Base-by-base conservation (phyloP, 92 coral and sea anemone species). In the Porites cylindrica region DNA sequence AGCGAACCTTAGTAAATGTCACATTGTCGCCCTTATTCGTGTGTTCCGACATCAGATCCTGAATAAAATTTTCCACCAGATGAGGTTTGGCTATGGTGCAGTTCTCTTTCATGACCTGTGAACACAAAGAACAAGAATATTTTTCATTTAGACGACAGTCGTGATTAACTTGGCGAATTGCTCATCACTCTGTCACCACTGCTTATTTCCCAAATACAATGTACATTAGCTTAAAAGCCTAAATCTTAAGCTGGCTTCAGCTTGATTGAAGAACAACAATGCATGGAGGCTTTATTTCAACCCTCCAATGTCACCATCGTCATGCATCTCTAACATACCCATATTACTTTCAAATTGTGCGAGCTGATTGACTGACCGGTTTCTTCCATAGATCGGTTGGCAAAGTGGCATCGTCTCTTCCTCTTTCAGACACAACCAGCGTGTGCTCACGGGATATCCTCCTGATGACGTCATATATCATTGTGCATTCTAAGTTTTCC, bases 401-500 rank as follows among this genome's bases (percentile, higher is more conserved):
- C n/a, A 97, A 90, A 4, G 98, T 97, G 13, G 98, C 94, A 66
- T 97, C 99, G 77, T 97, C 99, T 4, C 99, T 96, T 29, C 99
- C 98, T 86, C 99, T 76, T 82, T 97, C 99, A 0, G 99, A 95
- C 79, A 97, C 93, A 38, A 97, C 98, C 58, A 97, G 91, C 10
- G 99, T 97, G 77, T 97, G 99, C 80, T 95, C 98, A 89, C 98
- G 96, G 82, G 99, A 97, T 82, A 97, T 95, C 81, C 95, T 92
- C 66, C 93, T 85, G 51, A 97, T 95, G 89, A 95, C 96, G 92
- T 97, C 99, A 91, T 78, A 85, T 32, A 97, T 95, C 98, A 97
- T 97, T 6, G 97, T 95, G 66, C 99, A 97, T 79, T 97, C 99
- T 32, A 97, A 89, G 88, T 95, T 95, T 87, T 97, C 99, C 32